phyloP scores from a whole-genome alignment of 2,113 vertebrate genomes.

The Blennius ocellaris region DNA sequence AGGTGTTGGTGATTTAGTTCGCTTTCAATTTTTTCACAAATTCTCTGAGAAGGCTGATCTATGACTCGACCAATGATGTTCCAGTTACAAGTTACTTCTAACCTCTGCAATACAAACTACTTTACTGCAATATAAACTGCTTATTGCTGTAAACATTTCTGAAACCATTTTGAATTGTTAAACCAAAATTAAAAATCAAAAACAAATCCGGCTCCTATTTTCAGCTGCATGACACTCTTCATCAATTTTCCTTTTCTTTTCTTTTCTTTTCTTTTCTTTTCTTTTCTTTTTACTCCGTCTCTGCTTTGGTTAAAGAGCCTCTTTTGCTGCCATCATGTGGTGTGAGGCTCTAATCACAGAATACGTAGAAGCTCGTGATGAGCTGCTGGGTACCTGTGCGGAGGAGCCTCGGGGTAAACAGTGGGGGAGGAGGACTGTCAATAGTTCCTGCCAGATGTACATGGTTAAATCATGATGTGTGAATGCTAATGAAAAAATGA shows the following conservation, averaged over 20 bases:
- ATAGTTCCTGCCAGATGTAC: not conserved
- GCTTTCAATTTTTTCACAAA: too few species aligned
- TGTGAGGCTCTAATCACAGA: constrained; percentile 50
- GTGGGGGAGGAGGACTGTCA: not conserved
- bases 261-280: not conserved
- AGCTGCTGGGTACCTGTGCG: not conserved
- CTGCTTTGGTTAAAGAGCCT: constrained; percentile 42
- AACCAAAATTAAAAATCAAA: too few species aligned
- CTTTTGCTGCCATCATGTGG: constrained; percentile 77
- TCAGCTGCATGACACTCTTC: not conserved
- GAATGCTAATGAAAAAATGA: not conserved
- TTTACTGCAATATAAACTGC: too few species aligned
- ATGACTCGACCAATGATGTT: too few species aligned
- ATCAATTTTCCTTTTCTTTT: not conserved
- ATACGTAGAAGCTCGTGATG: not conserved
- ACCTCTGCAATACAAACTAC: too few species aligned
- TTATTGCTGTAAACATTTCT: too few species aligned
- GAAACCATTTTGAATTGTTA: too few species aligned
- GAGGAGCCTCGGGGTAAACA: not conserved
- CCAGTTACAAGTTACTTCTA: too few species aligned
- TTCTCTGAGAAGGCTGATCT: too few species aligned
- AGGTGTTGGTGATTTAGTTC: too few species aligned
- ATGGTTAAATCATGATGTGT: not conserved
- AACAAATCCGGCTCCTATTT: too few species aligned
- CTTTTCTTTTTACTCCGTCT: not conserved